These are phyloP conservation scores for Ceratosolen solmsi DNA, from an alignment of 1,140 invertebrate genomes.

Conservation along the genomic window DNA sequence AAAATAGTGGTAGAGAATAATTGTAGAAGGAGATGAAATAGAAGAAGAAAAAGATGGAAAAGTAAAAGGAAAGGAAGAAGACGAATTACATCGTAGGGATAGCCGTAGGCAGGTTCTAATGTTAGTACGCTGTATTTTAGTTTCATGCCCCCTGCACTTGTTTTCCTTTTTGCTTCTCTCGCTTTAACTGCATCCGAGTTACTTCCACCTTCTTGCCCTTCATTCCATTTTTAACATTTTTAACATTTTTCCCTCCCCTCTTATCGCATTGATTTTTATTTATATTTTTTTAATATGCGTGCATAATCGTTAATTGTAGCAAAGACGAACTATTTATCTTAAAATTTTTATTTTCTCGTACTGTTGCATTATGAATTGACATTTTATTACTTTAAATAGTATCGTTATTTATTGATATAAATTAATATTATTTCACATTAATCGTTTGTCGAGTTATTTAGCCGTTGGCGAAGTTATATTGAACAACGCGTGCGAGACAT, in stretches of 20 bases:
- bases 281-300: too few relatives aligned
- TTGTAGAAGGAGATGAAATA: neutral
- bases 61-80: constrained; percentile 2
- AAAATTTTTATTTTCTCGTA: too few relatives aligned
- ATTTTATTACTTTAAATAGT: too few relatives aligned
- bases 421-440: too few relatives aligned
- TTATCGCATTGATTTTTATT: neutral
- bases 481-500: too few relatives aligned
- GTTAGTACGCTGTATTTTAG: constrained; percentile 33
- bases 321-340: too few relatives aligned
- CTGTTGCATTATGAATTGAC: too few relatives aligned
- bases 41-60: neutral
- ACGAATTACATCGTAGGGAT: constrained; percentile 1
- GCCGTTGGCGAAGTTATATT: too few relatives aligned
- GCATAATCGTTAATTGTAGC: neutral
- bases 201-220: neutral
- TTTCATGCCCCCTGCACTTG: constrained; percentile 1
- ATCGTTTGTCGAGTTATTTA: too few relatives aligned
- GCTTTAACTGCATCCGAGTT: neutral
- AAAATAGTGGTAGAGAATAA: constrained; percentile 6
- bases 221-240: neutral
- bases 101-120: constrained; percentile 25
- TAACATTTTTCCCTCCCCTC: neutral
- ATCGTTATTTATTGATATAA: too few relatives aligned
- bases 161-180: neutral